A percentile compares a stretch with the other conserved stretches of the same genome.
phyloP scores from a whole-genome alignment of 2,113 vertebrate genomes.

The Muntiacus reevesi region DNA sequence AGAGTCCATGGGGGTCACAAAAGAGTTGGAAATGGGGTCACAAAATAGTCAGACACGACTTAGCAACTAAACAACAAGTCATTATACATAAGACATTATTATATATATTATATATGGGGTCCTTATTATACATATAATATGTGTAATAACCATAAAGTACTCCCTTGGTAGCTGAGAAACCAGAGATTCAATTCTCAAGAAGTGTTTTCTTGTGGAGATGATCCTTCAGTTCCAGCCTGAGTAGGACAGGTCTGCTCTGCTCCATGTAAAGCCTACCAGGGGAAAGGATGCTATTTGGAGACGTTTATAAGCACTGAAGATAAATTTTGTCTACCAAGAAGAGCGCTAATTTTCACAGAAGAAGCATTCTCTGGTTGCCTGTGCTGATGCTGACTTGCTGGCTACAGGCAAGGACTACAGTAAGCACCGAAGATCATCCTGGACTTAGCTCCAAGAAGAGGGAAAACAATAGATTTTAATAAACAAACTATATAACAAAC shows the following conservation, averaged over 20 bases:
- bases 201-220: background rate
- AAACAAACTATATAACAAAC: background rate
- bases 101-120: background rate
- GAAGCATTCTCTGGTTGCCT: background rate
- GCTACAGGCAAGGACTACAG: background rate
- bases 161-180: background rate
- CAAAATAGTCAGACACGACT: background rate
- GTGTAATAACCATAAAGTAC: background rate
- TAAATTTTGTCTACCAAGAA: background rate
- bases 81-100: background rate
- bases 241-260: background rate
- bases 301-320: background rate
- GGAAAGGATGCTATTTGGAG: background rate
- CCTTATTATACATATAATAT: background rate
- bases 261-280: background rate
- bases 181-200: background rate
- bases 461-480: background rate
- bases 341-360: background rate
- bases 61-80: background rate
- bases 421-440: fast-evolving
- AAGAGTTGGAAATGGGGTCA: too few relatives aligned
- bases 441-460: background rate
- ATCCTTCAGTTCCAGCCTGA: background rate
- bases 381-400: background rate
- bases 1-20: background rate